Evolutionary conservation across 2,797 vertebrate species (phyloP), one percentile per base, ranked within the genome.

Genomic region (Molossus alvarezi): DNA sequence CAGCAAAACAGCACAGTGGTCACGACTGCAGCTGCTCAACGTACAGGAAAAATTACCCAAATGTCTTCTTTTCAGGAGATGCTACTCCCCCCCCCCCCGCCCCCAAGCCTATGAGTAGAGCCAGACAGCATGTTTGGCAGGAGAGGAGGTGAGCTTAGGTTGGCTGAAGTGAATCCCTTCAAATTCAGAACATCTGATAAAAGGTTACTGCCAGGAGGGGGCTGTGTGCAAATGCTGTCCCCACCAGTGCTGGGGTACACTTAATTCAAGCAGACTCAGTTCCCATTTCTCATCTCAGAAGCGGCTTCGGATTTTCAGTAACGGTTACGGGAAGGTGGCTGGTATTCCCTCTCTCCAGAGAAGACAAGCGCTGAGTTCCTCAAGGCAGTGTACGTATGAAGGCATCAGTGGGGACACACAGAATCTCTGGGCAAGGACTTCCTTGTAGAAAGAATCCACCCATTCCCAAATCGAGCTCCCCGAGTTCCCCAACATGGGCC

Each of bases 161-260:
- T 77, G 29, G 18, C 23, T 85, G 64, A 79, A 80, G 41, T 65
- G 37, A 85, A 33, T 75, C 84, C 20, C 69, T 87, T 94, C 69
- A 72, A 41, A 58, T 60, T 80, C 25, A 72, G 45, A 86, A 67
- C n/a, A 53, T 60, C 64, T 71, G 62, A 84, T 71, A 13, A 29
- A 41, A 72, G 27, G 75, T 41, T 53, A 80, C 13, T 11, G 13
- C 71, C 41, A 71, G n/a, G 23, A 57, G 37, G 25, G 25, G 21
- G 1, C 4, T 27, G 29, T 37, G 14, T 62, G 12, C 51, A 58
- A 69, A 84, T 57, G 45, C 17, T n/a, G 11, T 27, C 64, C 77
- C 77, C 73, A 45, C 4, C 25, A 48, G 72, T 18, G 45, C 5
- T 3, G 6, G 64, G 58, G n/a, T 1, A 15, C 6, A n/a, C 45